phyloP scores from a whole-genome alignment of 2,888 invertebrate species.

The Lissonota sp. region DNA sequence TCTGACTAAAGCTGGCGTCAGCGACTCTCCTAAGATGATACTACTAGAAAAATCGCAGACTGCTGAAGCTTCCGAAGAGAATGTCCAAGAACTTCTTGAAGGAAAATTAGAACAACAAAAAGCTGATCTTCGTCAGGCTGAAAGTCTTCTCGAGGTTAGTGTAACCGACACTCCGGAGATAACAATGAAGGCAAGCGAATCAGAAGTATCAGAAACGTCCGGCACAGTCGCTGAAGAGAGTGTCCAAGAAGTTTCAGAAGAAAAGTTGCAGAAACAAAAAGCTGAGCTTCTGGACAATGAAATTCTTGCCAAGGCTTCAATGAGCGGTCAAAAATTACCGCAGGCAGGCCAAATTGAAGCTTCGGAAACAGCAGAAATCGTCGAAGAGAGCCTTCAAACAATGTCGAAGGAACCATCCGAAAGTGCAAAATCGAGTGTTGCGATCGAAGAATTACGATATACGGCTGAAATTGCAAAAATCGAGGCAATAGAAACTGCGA shows the following conservation, averaged over 20 bases:
- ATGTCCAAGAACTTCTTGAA: background rate
- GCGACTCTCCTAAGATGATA: background rate
- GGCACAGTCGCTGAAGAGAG: slow-evolving; percentile 71
- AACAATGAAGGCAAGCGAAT: slow-evolving; percentile 53
- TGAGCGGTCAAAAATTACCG: slow-evolving; percentile 6
- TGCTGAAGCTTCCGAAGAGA: slow-evolving; percentile 23
- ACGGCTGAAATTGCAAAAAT: slow-evolving; percentile 51
- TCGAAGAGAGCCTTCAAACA: slow-evolving; percentile 12
- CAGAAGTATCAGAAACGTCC: slow-evolving; percentile 6
- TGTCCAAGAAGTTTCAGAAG: slow-evolving; percentile 55
- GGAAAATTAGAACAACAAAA: slow-evolving; percentile 1
- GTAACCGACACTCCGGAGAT: slow-evolving; percentile 28
- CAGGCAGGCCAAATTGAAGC: background rate
- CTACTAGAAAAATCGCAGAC: background rate
- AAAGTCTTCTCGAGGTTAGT: slow-evolving; percentile 15
- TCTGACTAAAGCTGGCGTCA: slow-evolving; percentile 8
- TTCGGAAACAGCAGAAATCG: slow-evolving; percentile 1
- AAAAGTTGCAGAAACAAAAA: slow-evolving; percentile 13
- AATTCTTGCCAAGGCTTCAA: background rate
- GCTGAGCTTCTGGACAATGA: slow-evolving; percentile 6
- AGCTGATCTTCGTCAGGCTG: slow-evolving; percentile 18
- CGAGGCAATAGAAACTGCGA: slow-evolving; percentile 29
- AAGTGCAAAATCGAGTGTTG: slow-evolving; percentile 8
- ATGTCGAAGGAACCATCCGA: background rate
- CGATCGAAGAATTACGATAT: slow-evolving; percentile 30